A percentile compares a stretch with the other conserved stretches of the same genome.
These are phyloP conservation scores for Pipistrellus nathusii DNA, from an alignment of 2,797 vertebrate genomes.

Conservation along the genomic window DNA sequence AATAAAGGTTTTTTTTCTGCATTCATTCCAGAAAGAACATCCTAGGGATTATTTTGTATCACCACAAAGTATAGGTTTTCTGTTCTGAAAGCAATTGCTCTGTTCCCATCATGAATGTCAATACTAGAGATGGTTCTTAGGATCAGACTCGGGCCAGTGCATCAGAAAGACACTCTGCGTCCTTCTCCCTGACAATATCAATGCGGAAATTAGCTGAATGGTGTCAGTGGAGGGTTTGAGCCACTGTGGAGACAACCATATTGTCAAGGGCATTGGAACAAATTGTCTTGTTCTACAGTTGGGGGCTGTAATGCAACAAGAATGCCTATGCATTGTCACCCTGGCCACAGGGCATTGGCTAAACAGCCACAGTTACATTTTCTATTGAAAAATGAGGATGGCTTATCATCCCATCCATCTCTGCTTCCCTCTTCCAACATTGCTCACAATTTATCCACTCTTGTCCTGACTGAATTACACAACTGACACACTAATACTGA, in stretches of 20 bases:
- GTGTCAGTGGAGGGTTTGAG: background rate
- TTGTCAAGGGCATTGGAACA: background rate
- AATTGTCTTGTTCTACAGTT: background rate
- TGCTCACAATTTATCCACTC: background rate
- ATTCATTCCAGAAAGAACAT: constrained; percentile 27
- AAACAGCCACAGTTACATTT: background rate
- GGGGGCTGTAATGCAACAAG: too few relatives aligned
- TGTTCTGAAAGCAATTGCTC: constrained; percentile 15
- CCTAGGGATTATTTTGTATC: constrained; percentile 31
- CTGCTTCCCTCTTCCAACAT: background rate
- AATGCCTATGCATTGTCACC: background rate
- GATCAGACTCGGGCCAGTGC: background rate
- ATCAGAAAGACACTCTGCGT: background rate
- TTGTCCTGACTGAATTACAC: background rate
- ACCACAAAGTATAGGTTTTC: constrained; percentile 2
- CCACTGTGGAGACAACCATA: background rate
- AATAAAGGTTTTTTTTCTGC: background rate
- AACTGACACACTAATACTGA: background rate
- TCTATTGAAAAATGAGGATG: background rate
- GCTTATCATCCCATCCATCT: background rate
- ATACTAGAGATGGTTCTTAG: background rate
- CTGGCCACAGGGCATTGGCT: background rate
- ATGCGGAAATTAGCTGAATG: background rate
- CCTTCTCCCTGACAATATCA: background rate
- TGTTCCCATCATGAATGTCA: constrained; percentile 32